These are phyloP conservation scores for Zygothrica quintamaculata DNA, from an alignment of 2,888 invertebrate species.

Conservation along the genomic window DNA sequence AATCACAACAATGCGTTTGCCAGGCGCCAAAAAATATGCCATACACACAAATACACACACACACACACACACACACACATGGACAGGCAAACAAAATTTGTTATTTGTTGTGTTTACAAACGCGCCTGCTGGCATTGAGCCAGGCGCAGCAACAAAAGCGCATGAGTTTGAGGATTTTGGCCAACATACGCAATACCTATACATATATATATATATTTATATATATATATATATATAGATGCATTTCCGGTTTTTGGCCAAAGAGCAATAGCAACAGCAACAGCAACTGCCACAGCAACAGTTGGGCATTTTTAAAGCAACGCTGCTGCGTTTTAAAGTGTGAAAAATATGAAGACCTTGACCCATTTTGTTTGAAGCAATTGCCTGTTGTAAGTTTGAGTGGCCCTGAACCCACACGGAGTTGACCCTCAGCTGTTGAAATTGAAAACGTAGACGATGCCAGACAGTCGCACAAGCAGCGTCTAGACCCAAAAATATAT, in stretches of 20 bases:
- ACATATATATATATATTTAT: too few species aligned
- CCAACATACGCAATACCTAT: slow-evolving; percentile 58
- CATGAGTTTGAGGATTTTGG: slow-evolving; percentile 42
- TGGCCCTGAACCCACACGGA: slow-evolving; percentile 32
- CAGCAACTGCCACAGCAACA: too few species aligned
- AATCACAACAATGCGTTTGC: slow-evolving; percentile 60
- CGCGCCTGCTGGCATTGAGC: slow-evolving; percentile 52
- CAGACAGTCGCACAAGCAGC: slow-evolving; percentile 55
- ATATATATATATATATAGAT: too few species aligned
- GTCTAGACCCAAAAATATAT: slow-evolving; percentile 77
- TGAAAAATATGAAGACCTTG: slow-evolving; percentile 67
- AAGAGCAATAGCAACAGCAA: too few species aligned
- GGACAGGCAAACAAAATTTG: slow-evolving; percentile 48
- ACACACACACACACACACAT: slow-evolving; percentile 20
- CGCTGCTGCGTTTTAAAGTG: slow-evolving; percentile 59
- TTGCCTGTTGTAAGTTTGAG: slow-evolving; percentile 27
- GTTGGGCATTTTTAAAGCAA: slow-evolving; percentile 65
- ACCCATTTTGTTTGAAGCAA: slow-evolving; percentile 54
- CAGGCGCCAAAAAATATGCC: slow-evolving; percentile 69
- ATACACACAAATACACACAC: slow-evolving; percentile 30
- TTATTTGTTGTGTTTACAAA: slow-evolving; percentile 76
- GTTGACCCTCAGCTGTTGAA: slow-evolving; percentile 54
- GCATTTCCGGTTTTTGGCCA: slow-evolving; percentile 65
- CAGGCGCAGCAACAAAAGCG: slow-evolving; percentile 22
- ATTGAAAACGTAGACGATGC: slow-evolving; percentile 59